A percentile compares a stretch with the other conserved stretches of the same genome.
These are phyloP conservation scores for Telmatherina bonti DNA, from an alignment of 2,797 vertebrate species.

Conservation along the genomic window DNA sequence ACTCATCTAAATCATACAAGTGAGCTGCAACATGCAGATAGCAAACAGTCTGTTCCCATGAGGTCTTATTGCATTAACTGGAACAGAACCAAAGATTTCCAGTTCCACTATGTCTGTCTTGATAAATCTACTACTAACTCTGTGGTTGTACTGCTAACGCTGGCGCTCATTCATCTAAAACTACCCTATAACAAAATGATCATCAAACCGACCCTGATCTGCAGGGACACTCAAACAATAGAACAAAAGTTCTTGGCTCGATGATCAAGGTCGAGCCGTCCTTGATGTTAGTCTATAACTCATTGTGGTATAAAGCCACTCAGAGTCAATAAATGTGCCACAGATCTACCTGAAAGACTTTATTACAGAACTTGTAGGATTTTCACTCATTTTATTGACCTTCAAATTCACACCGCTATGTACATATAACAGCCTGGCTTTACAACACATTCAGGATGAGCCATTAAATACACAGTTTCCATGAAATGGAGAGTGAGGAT, in stretches of 20 bases:
- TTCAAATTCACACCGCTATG: constrained; percentile 37
- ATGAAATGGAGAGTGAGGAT: constrained; percentile 20
- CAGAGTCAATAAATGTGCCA: constrained; percentile 25
- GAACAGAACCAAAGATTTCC: neutral
- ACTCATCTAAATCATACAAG: neutral
- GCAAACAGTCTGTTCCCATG: neutral
- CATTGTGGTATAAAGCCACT: constrained; percentile 23
- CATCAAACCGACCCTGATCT: constrained; percentile 18
- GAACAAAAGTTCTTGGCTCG: constrained; percentile 10
- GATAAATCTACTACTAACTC: neutral
- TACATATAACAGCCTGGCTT: constrained; percentile 25
- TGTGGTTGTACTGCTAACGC: neutral
- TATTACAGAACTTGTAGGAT: constrained; percentile 14
- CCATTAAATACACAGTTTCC: constrained; percentile 13
- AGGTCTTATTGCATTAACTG: neutral
- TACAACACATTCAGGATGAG: constrained; percentile 10
- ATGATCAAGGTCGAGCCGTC: constrained; percentile 41
- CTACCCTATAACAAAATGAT: neutral
- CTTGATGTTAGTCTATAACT: constrained; percentile 26
- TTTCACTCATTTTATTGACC: constrained; percentile 40
- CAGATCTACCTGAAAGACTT: constrained; percentile 27
- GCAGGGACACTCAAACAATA: neutral
- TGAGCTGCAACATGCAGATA: neutral
- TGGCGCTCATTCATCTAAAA: neutral
- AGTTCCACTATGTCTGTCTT: neutral